Base-by-base conservation (phyloP, 2,888 invertebrate species). In the Nebria brevicollis region DNA sequence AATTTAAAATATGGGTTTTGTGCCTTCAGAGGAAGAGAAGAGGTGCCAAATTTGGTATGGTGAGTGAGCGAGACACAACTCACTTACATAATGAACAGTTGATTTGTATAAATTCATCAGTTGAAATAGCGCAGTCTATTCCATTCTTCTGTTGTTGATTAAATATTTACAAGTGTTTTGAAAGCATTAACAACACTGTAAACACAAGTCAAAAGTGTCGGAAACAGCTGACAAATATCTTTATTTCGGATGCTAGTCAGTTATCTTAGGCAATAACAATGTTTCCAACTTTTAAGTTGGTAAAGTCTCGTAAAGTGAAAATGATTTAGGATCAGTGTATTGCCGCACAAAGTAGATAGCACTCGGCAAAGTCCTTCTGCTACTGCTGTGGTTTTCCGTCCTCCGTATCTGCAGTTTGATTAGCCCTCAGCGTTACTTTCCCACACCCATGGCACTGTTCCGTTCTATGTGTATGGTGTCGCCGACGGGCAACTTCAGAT, bases 401-500 rank as follows among this genome's bases (percentile, higher is more conserved):
- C 54, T 13, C 11, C 2, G 54, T 54, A 54, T 54, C 54, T 54
- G 54, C 13, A 54, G 54, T 54, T 54, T 54, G 54, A 54, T 54
- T 54, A 13, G 54, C 54, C 54, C 54, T 8, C 54, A 13, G 54
- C 13, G 54, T 8, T 43, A 10, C 13, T 13, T 2, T 54, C 54
- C 6, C 54, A 7, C 54, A 6, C 54, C 54, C 54, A 54, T 8
- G 54, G n/a, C 68, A 68, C 68, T 34, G 34, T 34, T 34, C 34
- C 5, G 20, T 20, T 20, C 1, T 6, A 0, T 10, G 43, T 10
- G 43, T 10, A 5, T 34, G 5, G 41, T 73, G 73, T 41, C 42
- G 42, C 15, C 73, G 26, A 15, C 73, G 70, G 25, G 7, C 26
- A 70, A 70, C 70, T 70, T 70, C 70, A 70, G 70, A 70, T 70